These are phyloP conservation scores for Parauchenoglanis punctatus DNA, from an alignment of 2,797 vertebrate species.

Conservation along the genomic window DNA sequence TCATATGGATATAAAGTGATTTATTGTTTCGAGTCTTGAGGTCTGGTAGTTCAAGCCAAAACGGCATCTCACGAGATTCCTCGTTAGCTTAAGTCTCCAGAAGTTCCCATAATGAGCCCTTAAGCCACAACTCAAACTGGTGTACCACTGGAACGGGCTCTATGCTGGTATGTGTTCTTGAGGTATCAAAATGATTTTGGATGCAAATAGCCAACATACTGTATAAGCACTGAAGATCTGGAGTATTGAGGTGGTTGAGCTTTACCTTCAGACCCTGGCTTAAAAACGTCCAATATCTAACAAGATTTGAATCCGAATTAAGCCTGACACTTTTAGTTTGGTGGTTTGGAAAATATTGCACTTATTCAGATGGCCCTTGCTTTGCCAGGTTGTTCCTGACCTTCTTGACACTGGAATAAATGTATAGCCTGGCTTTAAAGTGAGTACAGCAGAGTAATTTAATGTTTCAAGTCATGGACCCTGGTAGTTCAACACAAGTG, in stretches of 20 bases:
- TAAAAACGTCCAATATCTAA: not conserved
- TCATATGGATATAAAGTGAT: not conserved
- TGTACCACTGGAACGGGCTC: not conserved
- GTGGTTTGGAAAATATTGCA: not conserved
- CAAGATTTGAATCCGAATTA: not conserved
- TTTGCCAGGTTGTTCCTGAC: not conserved
- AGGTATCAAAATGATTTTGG: not conserved
- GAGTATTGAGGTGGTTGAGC: slow-evolving; percentile 9
- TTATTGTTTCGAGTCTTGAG: not conserved
- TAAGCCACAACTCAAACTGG: not conserved
- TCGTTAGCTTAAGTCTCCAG: not conserved
- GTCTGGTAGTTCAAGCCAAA: slow-evolving; percentile 7
- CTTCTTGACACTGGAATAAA: slow-evolving; percentile 3
- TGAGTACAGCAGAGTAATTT: not conserved
- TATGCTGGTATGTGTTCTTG: not conserved
- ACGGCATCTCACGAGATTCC: not conserved
- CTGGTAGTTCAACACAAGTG: not conserved
- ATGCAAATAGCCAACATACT: not conserved
- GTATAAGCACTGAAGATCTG: not conserved
- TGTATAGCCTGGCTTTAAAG: not conserved
- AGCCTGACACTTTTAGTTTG: not conserved
- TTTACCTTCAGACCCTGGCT: not conserved
- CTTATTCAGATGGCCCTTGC: not conserved
- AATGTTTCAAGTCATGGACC: not conserved
- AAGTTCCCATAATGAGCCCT: slow-evolving; percentile 27